Percentiles rank a stretch among this genome's conserved stretches.
Evolutionary conservation across 2,888 invertebrate genomes (phyloP).

Genomic region (Acanthosepion pharaonis): DNA sequence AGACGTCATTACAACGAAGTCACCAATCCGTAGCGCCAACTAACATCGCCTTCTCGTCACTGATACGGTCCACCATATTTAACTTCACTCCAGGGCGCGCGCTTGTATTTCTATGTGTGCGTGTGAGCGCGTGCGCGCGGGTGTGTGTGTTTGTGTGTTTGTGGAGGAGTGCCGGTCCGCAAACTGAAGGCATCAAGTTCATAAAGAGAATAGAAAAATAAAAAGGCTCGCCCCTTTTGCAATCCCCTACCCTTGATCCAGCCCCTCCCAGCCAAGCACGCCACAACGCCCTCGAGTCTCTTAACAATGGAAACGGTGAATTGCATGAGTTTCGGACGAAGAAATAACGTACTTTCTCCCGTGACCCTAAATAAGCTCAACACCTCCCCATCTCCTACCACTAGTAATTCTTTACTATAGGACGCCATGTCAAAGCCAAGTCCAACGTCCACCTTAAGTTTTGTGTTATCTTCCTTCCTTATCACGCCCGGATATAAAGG

Average conservation of each 20-base stretch:
- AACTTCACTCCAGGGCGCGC: neutral
- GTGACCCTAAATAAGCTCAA: too few species aligned
- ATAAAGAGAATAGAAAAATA: neutral
- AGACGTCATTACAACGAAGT: neutral
- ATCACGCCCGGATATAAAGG: neutral
- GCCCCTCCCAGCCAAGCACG: neutral
- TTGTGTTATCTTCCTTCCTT: neutral
- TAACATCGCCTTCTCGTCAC: neutral
- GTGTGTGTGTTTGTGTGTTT: neutral
- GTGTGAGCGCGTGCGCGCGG: neutral
- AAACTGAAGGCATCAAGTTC: neutral
- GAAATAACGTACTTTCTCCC: neutral
- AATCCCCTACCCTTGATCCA: neutral
- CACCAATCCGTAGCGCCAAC: neutral
- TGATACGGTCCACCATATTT: neutral
- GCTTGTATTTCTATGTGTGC: neutral
- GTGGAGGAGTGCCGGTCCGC: neutral
- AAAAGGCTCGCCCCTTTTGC: neutral
- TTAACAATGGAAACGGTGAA: neutral
- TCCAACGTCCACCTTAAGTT: neutral
- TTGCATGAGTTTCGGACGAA: neutral
- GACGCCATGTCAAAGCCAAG: neutral
- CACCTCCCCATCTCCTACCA: neutral
- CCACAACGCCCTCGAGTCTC: neutral
- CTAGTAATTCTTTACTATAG: neutral